phyloP scores from a whole-genome alignment of 2,888 invertebrate genomes.

The Patella pellucida region DNA sequence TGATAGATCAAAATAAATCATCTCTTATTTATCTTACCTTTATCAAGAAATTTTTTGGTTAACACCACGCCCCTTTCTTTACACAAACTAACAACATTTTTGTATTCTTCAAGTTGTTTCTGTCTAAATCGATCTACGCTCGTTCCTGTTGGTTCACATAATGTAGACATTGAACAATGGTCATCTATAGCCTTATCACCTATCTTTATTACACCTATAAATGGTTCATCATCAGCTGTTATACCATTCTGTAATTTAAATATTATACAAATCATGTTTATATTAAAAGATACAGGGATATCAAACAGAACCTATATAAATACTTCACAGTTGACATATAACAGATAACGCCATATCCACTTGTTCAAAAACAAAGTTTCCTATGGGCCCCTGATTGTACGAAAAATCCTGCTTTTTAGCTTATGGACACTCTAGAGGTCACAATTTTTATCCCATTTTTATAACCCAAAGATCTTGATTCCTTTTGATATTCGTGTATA shows the following conservation, averaged over 20 bases:
- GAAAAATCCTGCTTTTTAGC: no score
- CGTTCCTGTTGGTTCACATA: slow-evolving; percentile 55
- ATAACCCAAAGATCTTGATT: no score
- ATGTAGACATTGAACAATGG: slow-evolving; percentile 60
- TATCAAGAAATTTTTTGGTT: slow-evolving; percentile 55
- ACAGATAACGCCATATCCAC: no score
- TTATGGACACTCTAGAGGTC: no score
- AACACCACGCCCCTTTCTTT: slow-evolving; percentile 52
- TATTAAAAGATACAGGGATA: no score
- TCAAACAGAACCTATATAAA: no score
- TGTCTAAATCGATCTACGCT: slow-evolving; percentile 63
- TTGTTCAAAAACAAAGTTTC: no score
- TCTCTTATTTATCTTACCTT: slow-evolving; percentile 42
- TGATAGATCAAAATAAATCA: no score
- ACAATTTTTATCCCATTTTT: no score
- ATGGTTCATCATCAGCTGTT: slow-evolving; percentile 10
- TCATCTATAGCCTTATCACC: slow-evolving; percentile 63
- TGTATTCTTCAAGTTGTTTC: slow-evolving; percentile 61
- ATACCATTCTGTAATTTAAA: not conserved
- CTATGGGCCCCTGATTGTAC: no score
- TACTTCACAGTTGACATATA: no score
- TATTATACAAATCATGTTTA: not conserved
- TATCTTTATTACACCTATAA: slow-evolving; percentile 57
- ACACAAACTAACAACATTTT: slow-evolving; percentile 56
- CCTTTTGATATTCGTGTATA: no score